phyloP scores from a whole-genome alignment of 2,888 invertebrate genomes.

The Agrochola lota region DNA sequence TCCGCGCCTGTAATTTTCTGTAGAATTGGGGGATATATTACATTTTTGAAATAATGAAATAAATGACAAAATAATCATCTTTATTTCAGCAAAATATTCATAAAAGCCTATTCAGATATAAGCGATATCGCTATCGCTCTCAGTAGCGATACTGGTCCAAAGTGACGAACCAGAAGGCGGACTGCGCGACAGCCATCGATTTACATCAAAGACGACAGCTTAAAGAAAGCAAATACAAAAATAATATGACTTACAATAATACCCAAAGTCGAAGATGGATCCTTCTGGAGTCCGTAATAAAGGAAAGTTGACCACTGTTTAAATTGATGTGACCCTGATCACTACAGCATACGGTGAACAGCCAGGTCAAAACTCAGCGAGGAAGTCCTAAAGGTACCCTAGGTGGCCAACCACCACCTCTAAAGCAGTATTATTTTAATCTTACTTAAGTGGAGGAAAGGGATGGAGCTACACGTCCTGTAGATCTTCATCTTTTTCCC shows the following conservation, averaged over 20 bases:
- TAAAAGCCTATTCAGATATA: no score
- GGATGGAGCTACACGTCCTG: no score
- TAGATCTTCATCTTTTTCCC: no score
- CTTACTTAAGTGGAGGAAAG: no score
- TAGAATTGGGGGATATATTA: neutral
- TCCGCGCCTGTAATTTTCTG: neutral
- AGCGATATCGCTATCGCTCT: no score
- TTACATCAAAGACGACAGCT: no score
- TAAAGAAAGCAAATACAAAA: neutral
- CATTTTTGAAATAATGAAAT: neutral
- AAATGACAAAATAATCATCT: neutral
- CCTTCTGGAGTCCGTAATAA: neutral
- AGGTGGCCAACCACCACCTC: no score
- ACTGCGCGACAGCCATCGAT: no score
- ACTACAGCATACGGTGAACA: neutral
- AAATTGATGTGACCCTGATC: neutral
- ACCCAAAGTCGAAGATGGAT: neutral
- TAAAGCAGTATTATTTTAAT: no score
- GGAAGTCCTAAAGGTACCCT: neutral
- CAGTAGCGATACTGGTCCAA: no score
- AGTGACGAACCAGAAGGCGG: no score
- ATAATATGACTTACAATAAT: neutral
- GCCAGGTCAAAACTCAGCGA: neutral
- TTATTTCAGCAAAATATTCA: slow-evolving; percentile 7
- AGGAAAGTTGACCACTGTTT: neutral